Evolutionary conservation across 1,140 invertebrate genomes (phyloP).

Genomic region (Ptiloglossa arizonensis): DNA sequence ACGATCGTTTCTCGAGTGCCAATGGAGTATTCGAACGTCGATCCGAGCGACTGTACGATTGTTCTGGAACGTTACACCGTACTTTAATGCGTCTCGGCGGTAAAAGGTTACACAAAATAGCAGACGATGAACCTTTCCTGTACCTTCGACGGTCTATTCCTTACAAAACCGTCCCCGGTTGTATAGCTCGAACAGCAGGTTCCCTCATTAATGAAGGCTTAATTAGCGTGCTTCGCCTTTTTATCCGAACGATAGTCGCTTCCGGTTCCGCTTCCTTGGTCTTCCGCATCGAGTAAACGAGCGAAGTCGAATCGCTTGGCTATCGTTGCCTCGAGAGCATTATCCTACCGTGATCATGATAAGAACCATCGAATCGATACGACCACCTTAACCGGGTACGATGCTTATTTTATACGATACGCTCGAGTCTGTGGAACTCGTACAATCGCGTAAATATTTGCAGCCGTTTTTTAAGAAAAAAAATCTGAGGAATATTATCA

Average conservation of each 20-base stretch:
- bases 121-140: slow-evolving; percentile 24
- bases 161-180: slow-evolving; percentile 51
- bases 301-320: slow-evolving; percentile 30
- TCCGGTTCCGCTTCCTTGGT: slow-evolving; percentile 68
- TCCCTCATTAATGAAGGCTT: slow-evolving; percentile 64
- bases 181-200: slow-evolving; percentile 28
- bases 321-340: slow-evolving; percentile 24
- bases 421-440: no score
- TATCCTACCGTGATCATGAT: slow-evolving; percentile 37
- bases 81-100: neutral
- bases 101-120: slow-evolving; percentile 12
- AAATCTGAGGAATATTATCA: no score
- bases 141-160: slow-evolving; percentile 15
- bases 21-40: no score
- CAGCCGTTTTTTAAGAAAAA: no score
- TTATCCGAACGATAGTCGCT: slow-evolving; percentile 65
- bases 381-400: neutral
- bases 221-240: slow-evolving; percentile 61
- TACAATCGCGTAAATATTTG: no score
- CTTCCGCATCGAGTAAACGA: slow-evolving; percentile 56
- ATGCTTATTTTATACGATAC: no score
- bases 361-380: slow-evolving; percentile 26
- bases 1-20: no score
- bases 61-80: neutral
- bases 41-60: neutral